These are phyloP conservation scores for Calycopis cecrops DNA, from an alignment of 1,140 invertebrate genomes.

Conservation along the genomic window DNA sequence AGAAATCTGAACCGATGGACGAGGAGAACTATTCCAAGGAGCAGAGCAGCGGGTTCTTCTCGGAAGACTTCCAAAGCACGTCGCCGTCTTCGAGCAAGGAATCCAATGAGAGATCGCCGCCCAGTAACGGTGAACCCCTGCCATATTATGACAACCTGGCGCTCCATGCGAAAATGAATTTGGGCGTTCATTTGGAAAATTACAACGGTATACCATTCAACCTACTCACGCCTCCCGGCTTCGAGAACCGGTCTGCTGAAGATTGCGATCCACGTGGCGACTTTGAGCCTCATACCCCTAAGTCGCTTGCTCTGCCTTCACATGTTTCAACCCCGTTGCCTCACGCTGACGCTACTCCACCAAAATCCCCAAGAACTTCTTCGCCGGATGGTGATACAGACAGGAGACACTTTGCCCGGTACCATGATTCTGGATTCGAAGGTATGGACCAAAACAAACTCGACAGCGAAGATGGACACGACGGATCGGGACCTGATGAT, in stretches of 20 bases:
- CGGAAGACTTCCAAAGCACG: constrained; percentile 70
- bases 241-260: constrained; percentile 49
- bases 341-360: constrained; percentile 63
- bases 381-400: constrained; percentile 51
- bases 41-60: constrained; percentile 65
- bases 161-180: constrained; percentile 59
- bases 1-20: constrained; percentile 69
- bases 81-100: constrained; percentile 71
- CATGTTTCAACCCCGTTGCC: constrained; percentile 61
- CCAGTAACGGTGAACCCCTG: constrained; percentile 65
- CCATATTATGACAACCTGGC: constrained; percentile 69
- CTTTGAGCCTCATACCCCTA: constrained; percentile 64
- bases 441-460: constrained; percentile 41
- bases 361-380: constrained; percentile 74
- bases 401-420: constrained; percentile 43
- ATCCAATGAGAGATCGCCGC: constrained; percentile 64
- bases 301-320: constrained; percentile 50
- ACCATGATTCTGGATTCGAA: constrained; percentile 59
- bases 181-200: constrained; percentile 54
- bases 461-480: constrained; percentile 61
- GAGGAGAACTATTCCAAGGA: constrained; percentile 60
- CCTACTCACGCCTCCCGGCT: constrained; percentile 61
- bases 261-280: constrained; percentile 61
- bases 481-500: constrained; percentile 68
- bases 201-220: constrained; percentile 56